Base-by-base conservation (phyloP, 1,140 invertebrate genomes). In the Magallana gigas region DNA sequence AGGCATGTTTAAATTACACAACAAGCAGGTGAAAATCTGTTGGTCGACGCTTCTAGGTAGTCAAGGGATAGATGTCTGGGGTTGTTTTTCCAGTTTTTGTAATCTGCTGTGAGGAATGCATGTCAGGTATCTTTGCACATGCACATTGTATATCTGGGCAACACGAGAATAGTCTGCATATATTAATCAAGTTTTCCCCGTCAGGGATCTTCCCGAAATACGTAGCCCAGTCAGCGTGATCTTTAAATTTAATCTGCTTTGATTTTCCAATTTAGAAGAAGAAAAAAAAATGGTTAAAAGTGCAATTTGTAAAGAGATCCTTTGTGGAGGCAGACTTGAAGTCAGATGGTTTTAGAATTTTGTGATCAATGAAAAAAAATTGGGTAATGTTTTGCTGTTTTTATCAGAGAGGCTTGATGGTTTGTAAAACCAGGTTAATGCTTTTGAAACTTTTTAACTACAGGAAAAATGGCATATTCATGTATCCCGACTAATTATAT, bases 161-260 rank as follows among this genome's bases (percentile, higher is more conserved):
- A 76, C 68, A 76, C 68, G 14, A 76, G 68, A 29, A 18, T 29
- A 29, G 18, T 76, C 23, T 76, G 68, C 68, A 76, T 76, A 76
- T 76, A 76, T 76, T 76, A 76, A 76, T 76, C 68, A 76, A 76
- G 23, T 23, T 76, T 76, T 76, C 18, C 36, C 23, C 68, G 5
- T 36, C 68, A 76, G 68, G 23, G 68, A 23, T 76, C 36, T 76
- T 36, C 23, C 68, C 23, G 12, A 71, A 71, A 29, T 71, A 71
- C 68, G 36, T 12, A 71, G 36, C 18, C 29, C 29, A 71, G 7
- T 71, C 68, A 71, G 23, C 23, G 36, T 76, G 23, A 29, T 36
- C 68, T 76, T 29, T 76, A 76, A 76, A 76, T 36, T 76, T 76
- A 76, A 76, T 29, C 23, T 76, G 9, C 11, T 76, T 16, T n/a